Percentiles rank a stretch among this genome's conserved stretches.
Conservation (phyloP, 1,140 invertebrate species). For the Brachystomella parvula region DNA sequence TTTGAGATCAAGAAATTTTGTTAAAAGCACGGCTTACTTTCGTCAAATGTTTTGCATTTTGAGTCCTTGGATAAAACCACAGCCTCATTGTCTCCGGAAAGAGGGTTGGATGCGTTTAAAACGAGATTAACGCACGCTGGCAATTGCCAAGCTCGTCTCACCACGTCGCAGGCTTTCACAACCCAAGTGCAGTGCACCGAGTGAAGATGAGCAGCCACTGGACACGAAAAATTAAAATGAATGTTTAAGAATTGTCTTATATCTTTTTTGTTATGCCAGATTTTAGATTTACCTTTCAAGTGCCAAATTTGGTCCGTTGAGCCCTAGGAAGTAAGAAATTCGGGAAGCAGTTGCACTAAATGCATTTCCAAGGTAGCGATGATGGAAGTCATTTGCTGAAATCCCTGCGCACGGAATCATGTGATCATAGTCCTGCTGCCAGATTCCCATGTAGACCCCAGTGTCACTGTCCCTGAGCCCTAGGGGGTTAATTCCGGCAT, state of each 20-base stretch:
- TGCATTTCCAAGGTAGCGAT: constrained; percentile 25
- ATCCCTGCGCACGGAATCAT: background rate
- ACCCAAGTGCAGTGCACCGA: constrained; percentile 19
- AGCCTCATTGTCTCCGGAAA: background rate
- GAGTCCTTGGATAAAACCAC: constrained; percentile 1
- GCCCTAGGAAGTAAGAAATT: constrained; percentile 15
- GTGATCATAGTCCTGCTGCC: constrained; percentile 25
- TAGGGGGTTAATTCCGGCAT: constrained; percentile 43
- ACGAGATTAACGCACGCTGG: constrained; percentile 19
- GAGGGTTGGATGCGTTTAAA: background rate
- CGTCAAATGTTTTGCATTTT: constrained; percentile 8
- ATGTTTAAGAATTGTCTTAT: background rate
- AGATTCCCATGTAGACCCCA: constrained; percentile 49
- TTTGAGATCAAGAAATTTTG: too few species aligned
- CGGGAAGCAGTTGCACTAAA: constrained; percentile 12
- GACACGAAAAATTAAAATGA: background rate
- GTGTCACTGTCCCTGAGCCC: constrained; percentile 45
- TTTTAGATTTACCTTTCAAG: constrained; percentile 5
- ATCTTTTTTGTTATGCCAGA: background rate
- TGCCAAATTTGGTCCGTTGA: constrained; percentile 20
- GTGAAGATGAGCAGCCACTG: constrained; percentile 18
- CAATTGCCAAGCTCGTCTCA: constrained; percentile 14
- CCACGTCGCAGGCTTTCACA: constrained; percentile 12
- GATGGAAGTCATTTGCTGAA: constrained; percentile 14
- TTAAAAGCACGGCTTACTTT: too few species aligned